A percentile compares a stretch with the other conserved stretches of the same genome.
Evolutionary conservation across 2,797 vertebrate genomes (phyloP).

Genomic region (Tinamus major): DNA sequence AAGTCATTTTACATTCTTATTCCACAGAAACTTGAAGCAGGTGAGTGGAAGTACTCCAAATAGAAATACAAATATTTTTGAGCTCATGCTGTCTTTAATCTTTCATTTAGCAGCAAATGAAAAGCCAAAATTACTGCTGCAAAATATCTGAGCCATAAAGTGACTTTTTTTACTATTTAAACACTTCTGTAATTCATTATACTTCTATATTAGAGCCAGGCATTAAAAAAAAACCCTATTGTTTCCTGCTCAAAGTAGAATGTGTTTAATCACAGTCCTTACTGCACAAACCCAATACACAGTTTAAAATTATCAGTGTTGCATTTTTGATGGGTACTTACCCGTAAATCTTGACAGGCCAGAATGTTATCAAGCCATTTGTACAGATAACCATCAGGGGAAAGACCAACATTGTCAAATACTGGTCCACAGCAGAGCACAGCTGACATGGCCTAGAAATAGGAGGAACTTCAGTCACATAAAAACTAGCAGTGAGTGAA

Average conservation of each 20-base stretch:
- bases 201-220: not conserved
- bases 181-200: not conserved
- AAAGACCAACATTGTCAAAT: slow-evolving; percentile 98
- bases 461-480: not conserved
- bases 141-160: not conserved
- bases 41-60: not conserved
- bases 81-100: not conserved
- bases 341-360: slow-evolving; percentile 95
- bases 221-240: not conserved
- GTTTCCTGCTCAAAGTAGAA: not conserved
- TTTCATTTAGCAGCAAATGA: not conserved
- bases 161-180: not conserved
- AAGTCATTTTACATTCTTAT: slow-evolving; percentile 10
- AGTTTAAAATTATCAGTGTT: not conserved
- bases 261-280: not conserved
- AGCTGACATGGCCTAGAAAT: slow-evolving; percentile 93
- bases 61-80: not conserved
- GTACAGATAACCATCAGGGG: slow-evolving; percentile 98
- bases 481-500: not conserved
- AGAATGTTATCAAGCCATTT: slow-evolving; percentile 99
- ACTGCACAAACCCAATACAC: not conserved
- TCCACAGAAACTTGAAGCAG: not conserved
- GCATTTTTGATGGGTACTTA: slow-evolving; percentile 73
- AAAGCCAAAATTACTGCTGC: not conserved
- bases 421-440: slow-evolving; percentile 97